Evolutionary conservation across 2,888 invertebrate genomes (phyloP).

Genomic region (Nephrotoma appendiculata): DNA sequence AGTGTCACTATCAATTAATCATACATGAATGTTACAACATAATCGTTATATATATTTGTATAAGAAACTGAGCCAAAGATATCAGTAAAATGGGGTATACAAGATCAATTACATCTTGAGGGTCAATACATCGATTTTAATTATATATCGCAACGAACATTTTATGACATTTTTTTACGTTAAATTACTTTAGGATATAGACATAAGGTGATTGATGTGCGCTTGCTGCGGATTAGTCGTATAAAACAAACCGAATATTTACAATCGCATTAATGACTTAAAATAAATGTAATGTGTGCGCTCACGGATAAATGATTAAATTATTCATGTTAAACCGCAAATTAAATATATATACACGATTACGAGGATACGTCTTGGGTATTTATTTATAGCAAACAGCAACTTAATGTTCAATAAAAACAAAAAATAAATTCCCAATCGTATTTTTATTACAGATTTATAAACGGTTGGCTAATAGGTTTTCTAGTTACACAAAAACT

Average conservation of each 20-base stretch:
- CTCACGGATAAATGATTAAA: background rate
- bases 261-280: background rate
- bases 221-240: background rate
- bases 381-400: background rate
- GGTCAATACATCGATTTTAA: too few relatives aligned
- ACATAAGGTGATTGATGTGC: background rate
- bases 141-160: background rate
- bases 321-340: background rate
- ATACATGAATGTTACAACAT: background rate
- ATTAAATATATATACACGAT: background rate
- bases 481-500: background rate
- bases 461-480: background rate
- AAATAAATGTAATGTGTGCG: background rate
- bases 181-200: background rate
- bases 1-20: background rate
- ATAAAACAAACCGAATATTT: background rate
- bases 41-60: background rate
- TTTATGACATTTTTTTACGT: background rate
- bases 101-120: too few relatives aligned
- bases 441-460: background rate
- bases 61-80: background rate
- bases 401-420: background rate
- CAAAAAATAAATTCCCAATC: background rate
- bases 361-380: background rate
- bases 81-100: too few relatives aligned